Evolutionary conservation across 2,113 vertebrate species (phyloP).

Genomic region (Tetraodon nigroviridis): DNA sequence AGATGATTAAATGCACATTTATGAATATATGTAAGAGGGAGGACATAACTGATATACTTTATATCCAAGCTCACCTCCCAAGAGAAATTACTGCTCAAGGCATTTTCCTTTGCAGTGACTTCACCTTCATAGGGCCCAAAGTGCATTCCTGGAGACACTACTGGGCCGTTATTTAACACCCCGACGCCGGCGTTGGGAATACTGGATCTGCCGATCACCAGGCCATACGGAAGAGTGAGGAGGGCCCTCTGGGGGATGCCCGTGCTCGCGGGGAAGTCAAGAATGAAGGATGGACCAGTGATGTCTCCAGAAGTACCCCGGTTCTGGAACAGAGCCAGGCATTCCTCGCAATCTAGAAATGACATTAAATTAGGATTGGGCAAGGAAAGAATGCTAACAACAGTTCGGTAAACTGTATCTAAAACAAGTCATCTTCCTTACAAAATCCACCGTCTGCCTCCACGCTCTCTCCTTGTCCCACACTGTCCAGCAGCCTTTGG

Average conservation of each 20-base stretch:
- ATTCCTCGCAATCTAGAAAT: conserved; percentile 77
- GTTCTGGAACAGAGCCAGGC: conserved; percentile 72
- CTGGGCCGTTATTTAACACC: conserved; percentile 74
- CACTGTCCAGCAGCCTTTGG: conserved; percentile 56
- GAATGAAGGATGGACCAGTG: conserved; percentile 70
- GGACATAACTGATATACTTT: neutral
- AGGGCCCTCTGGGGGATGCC: conserved; percentile 70
- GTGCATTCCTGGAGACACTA: conserved; percentile 75
- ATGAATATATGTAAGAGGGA: neutral
- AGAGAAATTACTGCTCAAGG: conserved; percentile 74
- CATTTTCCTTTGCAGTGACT: conserved; percentile 67
- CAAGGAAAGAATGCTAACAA: neutral
- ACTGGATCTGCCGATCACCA: conserved; percentile 74
- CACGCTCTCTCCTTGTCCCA: conserved; percentile 44
- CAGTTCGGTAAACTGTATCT: neutral
- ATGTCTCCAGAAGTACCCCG: conserved; percentile 62
- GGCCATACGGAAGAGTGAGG: conserved; percentile 76
- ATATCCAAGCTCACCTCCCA: conserved; percentile 76
- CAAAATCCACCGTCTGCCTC: conserved; percentile 45
- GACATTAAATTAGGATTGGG: too few species aligned
- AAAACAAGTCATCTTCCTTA: conserved; percentile 33
- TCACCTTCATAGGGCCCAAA: conserved; percentile 81
- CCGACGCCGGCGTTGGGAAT: conserved; percentile 78
- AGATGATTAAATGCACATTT: neutral
- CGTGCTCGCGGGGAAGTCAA: conserved; percentile 64